Evolutionary conservation across 2,797 vertebrate species (phyloP).

Genomic region (Morus bassanus): DNA sequence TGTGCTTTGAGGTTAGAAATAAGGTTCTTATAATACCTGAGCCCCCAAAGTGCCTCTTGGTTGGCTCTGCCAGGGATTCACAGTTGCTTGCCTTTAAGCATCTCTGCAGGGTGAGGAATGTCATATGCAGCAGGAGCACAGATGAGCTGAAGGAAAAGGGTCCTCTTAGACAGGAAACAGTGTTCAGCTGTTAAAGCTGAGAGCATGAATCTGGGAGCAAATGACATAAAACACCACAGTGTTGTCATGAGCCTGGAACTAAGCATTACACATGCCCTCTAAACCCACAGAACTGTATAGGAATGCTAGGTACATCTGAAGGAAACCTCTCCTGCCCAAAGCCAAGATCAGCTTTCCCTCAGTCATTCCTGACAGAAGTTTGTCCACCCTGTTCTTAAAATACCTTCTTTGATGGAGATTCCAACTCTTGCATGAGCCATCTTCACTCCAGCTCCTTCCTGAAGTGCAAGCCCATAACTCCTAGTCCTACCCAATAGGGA

Average conservation of each 20-base stretch:
- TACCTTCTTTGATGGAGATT: not conserved
- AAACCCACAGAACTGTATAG: not conserved
- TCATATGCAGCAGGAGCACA: not conserved
- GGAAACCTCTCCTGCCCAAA: not conserved
- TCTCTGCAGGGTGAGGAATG: not conserved
- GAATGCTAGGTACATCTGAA: not conserved
- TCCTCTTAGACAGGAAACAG: not conserved
- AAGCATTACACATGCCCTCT: not conserved
- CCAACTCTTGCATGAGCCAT: not conserved
- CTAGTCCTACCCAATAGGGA: not conserved
- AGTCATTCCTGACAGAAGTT: not conserved
- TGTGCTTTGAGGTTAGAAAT: not conserved
- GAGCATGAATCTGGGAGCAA: not conserved
- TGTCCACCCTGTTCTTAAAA: not conserved
- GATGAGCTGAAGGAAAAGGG: not conserved
- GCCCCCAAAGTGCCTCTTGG: not conserved
- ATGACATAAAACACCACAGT: not conserved
- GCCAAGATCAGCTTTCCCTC: not conserved
- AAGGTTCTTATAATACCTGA: fast-evolving
- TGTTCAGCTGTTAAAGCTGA: not conserved
- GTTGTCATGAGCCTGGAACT: not conserved
- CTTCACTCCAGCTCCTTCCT: not conserved
- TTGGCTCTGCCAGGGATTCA: not conserved
- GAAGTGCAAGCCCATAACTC: not conserved
- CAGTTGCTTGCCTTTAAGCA: not conserved